Base-by-base conservation (phyloP, 2,113 vertebrate genomes). In the Pontoporia blainvillei region DNA sequence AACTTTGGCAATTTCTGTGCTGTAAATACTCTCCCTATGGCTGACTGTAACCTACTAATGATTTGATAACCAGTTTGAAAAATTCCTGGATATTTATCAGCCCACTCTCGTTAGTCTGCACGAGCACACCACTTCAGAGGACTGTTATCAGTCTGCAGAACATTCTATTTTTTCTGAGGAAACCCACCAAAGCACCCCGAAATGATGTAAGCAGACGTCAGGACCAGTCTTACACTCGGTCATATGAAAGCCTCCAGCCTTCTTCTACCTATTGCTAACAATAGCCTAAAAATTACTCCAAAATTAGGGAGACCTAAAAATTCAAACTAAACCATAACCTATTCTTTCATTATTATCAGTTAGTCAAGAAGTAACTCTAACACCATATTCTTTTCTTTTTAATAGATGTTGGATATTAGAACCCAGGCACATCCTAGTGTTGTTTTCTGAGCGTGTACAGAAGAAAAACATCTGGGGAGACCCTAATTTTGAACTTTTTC, bases 371-470 rank as follows among this genome's bases (percentile, higher is more conserved):
- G 12, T 71, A 72, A 67, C 20, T 71, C 20, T 36, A 52, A 21
- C 25, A 62, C 4, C 39, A 66, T 23, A 61, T 20, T 61, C 27
- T 85, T 27, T 62, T 64, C 61, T 69, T 72, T 90, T 94, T 78
- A 67, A 85, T n/a, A 82, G 31, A 2, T 71, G 10, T 61, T 90
- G 39, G 8, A 46, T 91, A 73, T 52, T 36, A 66, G 72, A 96
- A 78, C 18, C 21, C 54, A 78, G 21, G 49, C 29, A 61, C 23
- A 52, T 3, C 0, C 13, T 34, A 14, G 20, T 13, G 6, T 94
- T 72, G n/a, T 64, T 85, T 78, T 84, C 49, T 86, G 54, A 75
- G 88, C 14, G 2, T 66, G 14, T 67, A 12, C 34, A 52, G 5
- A 72, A 15, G 59, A n/a, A 66, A 81, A 31, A 20, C n/a, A 6